phyloP scores from a whole-genome alignment of 1,140 invertebrate genomes.

The Drosophila prosaltans region DNA sequence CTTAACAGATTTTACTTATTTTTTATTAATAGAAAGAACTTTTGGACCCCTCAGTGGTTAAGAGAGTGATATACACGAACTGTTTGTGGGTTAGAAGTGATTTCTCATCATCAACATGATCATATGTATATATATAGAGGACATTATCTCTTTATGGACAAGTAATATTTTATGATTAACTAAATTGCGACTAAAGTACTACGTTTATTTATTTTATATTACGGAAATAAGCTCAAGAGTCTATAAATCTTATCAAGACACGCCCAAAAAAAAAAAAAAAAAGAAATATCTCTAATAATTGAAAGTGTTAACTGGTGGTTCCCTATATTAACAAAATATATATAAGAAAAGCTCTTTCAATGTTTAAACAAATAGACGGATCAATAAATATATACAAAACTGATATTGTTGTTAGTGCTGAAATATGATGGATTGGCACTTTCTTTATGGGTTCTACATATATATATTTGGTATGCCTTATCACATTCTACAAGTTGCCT shows the following conservation, averaged over 20 bases:
- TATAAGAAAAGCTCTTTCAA: conserved; percentile 5
- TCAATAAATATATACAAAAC: background rate
- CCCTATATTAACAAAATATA: too few relatives aligned
- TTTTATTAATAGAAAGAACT: background rate
- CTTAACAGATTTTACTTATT: too few relatives aligned
- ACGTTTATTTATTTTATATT: background rate
- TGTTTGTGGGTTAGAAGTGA: background rate
- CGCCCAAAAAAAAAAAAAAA: background rate
- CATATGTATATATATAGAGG: background rate
- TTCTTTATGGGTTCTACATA: too few relatives aligned
- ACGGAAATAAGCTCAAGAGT: conserved; percentile 13
- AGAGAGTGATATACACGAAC: background rate
- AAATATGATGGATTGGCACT: background rate
- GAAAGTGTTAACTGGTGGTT: conserved; percentile 1
- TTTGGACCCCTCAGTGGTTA: background rate
- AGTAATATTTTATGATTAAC: background rate
- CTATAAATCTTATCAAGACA: conserved; percentile 7
- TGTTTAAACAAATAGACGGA: conserved; percentile 6
- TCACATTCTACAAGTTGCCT: too few relatives aligned
- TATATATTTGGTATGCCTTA: too few relatives aligned
- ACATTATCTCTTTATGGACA: conserved; percentile 6
- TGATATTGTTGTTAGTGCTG: background rate
- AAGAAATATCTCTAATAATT: background rate
- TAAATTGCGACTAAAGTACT: background rate
- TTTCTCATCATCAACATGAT: background rate